Conservation (phyloP, 2,888 invertebrate species). For the Melanotus villosus region DNA sequence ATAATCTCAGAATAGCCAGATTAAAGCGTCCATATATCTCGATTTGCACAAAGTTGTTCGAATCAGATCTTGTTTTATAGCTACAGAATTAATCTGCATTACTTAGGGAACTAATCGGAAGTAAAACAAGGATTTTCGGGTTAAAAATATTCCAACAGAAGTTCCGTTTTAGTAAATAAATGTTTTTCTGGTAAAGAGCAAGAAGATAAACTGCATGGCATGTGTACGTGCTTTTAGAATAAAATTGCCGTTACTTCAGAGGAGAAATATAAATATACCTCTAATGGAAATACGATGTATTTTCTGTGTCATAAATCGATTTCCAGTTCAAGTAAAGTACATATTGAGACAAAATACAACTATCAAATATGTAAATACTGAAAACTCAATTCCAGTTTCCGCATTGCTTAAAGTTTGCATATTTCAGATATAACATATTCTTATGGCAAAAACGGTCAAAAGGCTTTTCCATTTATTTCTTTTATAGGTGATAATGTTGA, state of each 20-base stretch:
- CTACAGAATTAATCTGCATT: background rate
- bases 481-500: background rate
- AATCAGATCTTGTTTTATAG: background rate
- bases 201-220: constrained; percentile 16
- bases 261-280: constrained; percentile 23
- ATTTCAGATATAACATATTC: constrained; percentile 27
- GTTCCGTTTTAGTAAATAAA: constrained; percentile 1
- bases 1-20: constrained; percentile 16
- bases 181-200: constrained; percentile 3
- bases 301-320: constrained; percentile 30
- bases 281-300: constrained; percentile 34
- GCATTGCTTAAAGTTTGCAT: constrained; percentile 21
- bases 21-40: constrained; percentile 14
- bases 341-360: constrained; percentile 31
- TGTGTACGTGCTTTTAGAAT: constrained; percentile 17
- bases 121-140: background rate
- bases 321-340: constrained; percentile 24
- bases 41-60: background rate
- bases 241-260: constrained; percentile 23
- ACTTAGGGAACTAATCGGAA: background rate
- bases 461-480: background rate
- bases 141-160: background rate
- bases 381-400: constrained; percentile 34
- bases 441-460: background rate
- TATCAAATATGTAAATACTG: constrained; percentile 37